These are phyloP conservation scores for Heliconius ethilla DNA, from an alignment of 2,888 invertebrate species.

Conservation along the genomic window DNA sequence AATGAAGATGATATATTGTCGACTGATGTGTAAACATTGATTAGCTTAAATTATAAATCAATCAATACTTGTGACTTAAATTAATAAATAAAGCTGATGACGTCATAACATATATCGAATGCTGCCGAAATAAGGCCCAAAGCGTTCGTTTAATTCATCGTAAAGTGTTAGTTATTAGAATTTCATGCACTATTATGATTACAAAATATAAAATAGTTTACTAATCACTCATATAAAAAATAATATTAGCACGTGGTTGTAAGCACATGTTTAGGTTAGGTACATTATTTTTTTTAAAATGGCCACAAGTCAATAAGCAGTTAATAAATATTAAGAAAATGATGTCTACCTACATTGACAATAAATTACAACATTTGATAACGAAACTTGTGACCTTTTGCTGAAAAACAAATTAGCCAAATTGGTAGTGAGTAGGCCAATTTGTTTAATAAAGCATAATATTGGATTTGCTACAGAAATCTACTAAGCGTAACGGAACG, in stretches of 20 bases:
- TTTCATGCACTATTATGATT: constrained; percentile 35
- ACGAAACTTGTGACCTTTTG: constrained; percentile 16
- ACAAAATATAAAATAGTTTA: constrained; percentile 22
- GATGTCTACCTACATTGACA: neutral
- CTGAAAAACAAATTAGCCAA: constrained; percentile 31
- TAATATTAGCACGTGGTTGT: constrained; percentile 31
- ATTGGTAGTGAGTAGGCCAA: constrained; percentile 12
- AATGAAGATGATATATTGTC: constrained; percentile 5
- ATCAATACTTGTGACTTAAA: neutral
- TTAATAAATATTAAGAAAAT: neutral
- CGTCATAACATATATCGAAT: constrained; percentile 32
- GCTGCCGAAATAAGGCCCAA: constrained; percentile 45
- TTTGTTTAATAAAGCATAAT: constrained; percentile 36
- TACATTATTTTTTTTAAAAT: neutral
- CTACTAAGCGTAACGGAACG: constrained; percentile 46
- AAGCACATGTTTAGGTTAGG: constrained; percentile 33
- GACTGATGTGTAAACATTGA: neutral
- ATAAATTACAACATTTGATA: neutral
- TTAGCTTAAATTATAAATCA: neutral
- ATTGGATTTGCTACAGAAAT: constrained; percentile 47
- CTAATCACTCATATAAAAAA: constrained; percentile 26
- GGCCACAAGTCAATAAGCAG: constrained; percentile 28
- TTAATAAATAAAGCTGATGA: neutral
- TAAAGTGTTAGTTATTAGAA: constrained; percentile 24
- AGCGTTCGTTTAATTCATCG: constrained; percentile 38